phyloP scores from a whole-genome alignment of 2,113 vertebrate genomes.

The Ginglymostoma cirratum region DNA sequence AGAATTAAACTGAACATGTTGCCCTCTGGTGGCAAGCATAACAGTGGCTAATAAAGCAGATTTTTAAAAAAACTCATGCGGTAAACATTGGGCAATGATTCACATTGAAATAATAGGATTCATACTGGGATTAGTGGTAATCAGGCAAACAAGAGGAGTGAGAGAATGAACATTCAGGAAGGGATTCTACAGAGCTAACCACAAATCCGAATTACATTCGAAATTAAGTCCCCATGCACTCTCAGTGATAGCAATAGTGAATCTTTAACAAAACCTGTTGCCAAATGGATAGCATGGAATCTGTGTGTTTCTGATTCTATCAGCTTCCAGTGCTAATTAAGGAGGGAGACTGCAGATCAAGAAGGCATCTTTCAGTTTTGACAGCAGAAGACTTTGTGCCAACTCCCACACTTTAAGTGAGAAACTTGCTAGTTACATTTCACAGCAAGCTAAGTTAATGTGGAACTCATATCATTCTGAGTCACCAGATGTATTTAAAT shows the following conservation, averaged over 20 bases:
- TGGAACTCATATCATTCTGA: not conserved
- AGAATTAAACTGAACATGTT: not conserved
- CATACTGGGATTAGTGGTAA: not conserved
- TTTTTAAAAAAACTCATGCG: not conserved
- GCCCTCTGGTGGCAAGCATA: constrained; percentile 6
- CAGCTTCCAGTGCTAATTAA: not conserved
- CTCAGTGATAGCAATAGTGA: not conserved
- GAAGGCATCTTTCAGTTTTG: not conserved
- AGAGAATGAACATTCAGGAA: not conserved
- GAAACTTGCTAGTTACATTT: not conserved
- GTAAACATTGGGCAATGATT: not conserved
- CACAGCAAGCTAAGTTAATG: not conserved
- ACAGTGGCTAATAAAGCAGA: not conserved
- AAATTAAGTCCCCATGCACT: not conserved
- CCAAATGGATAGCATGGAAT: not conserved
- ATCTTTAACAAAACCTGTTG: not conserved
- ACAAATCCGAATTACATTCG: not conserved
- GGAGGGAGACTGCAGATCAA: not conserved
- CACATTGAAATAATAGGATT: not conserved
- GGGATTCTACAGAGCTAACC: not conserved
- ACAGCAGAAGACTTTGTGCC: not conserved
- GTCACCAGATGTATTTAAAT: not conserved
- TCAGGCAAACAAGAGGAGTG: not conserved
- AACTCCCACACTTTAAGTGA: not conserved
- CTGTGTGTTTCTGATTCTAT: not conserved